Evolutionary conservation across 2,113 vertebrate species (phyloP).

Genomic region (Eupsittula cactorum): DNA sequence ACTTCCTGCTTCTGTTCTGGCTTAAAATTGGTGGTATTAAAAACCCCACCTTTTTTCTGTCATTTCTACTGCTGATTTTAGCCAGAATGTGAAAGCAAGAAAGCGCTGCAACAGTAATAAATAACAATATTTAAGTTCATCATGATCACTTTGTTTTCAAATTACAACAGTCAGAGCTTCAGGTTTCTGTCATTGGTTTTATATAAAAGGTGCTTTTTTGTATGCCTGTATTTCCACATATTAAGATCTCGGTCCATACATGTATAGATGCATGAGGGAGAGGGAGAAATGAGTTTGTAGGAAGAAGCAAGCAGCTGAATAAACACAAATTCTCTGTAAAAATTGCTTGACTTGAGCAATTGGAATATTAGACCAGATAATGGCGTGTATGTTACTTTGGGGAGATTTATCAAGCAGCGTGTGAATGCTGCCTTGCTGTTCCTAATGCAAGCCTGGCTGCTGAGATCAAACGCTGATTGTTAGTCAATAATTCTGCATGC

Average conservation of each 20-base stretch:
- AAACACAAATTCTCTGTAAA: neutral
- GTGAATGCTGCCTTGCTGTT: neutral
- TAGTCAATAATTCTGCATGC: neutral
- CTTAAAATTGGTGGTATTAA: neutral
- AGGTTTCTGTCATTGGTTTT: neutral
- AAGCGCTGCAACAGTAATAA: neutral
- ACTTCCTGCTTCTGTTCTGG: constrained; percentile 49
- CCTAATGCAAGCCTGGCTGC: neutral
- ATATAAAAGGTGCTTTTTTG: neutral
- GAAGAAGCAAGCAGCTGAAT: neutral
- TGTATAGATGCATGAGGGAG: neutral
- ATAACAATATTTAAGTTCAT: neutral
- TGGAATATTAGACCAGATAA: neutral
- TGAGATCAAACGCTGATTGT: neutral
- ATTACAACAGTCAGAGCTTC: neutral
- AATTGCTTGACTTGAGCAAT: neutral
- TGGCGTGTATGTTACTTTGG: neutral
- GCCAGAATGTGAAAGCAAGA: neutral
- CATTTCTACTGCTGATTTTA: neutral
- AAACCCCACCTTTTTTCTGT: neutral
- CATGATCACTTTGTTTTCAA: neutral
- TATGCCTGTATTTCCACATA: neutral
- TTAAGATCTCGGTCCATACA: neutral
- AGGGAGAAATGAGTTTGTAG: neutral
- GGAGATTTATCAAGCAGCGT: neutral